Evolutionary conservation across 2,113 vertebrate genomes (phyloP).

Genomic region (Numida meleagris): DNA sequence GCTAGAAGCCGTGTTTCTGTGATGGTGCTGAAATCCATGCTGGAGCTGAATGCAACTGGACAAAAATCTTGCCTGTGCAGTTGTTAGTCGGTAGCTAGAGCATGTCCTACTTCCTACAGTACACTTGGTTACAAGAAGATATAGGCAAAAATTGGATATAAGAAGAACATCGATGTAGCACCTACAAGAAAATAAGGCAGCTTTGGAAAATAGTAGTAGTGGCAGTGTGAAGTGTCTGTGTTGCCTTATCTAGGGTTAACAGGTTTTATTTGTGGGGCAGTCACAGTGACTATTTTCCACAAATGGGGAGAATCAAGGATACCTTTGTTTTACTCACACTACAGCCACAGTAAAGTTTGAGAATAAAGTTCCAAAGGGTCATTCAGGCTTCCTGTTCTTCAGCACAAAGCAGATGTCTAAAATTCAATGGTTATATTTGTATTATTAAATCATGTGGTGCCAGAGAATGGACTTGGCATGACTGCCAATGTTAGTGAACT

Average conservation of each 20-base stretch:
- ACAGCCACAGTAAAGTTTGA: fast-evolving
- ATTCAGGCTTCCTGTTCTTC: background rate
- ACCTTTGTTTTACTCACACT: background rate
- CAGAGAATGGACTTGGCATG: background rate
- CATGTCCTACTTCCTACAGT: background rate
- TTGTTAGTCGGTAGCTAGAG: background rate
- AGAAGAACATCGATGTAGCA: background rate
- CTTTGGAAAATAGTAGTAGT: background rate
- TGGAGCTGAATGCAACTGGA: background rate
- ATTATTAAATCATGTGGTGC: background rate
- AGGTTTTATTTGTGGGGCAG: background rate
- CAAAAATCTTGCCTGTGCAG: background rate
- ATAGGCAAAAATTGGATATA: background rate
- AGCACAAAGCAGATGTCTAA: background rate
- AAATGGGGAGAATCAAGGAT: background rate
- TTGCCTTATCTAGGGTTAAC: background rate
- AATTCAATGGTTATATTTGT: background rate
- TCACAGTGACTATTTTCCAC: background rate
- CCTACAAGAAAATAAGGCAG: background rate
- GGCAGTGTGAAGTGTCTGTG: background rate
- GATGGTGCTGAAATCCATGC: background rate
- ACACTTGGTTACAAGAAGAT: background rate
- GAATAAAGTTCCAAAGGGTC: background rate
- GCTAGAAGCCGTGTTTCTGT: background rate
- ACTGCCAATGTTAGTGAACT: fast-evolving